Evolutionary conservation across 2,888 invertebrate genomes (phyloP).

Genomic region (Aporophyla nigra): DNA sequence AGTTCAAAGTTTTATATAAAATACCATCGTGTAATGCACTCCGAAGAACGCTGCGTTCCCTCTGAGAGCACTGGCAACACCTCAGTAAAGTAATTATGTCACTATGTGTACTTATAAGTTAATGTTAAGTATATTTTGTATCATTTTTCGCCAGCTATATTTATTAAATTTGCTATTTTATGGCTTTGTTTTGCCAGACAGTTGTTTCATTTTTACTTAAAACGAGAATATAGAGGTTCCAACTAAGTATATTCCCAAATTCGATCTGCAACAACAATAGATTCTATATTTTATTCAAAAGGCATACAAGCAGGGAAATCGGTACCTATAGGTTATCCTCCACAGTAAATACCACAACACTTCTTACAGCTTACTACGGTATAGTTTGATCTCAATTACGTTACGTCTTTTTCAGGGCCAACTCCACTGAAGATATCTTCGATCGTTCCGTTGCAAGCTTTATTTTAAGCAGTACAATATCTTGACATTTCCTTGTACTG

Average conservation of each 20-base stretch:
- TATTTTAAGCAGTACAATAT: no score
- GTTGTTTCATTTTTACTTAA: conserved; percentile 55
- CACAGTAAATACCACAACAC: no score
- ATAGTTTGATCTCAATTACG: no score
- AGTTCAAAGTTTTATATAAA: no score
- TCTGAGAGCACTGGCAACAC: background rate
- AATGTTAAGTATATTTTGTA: conserved; percentile 61
- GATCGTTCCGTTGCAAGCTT: no score
- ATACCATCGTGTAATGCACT: background rate
- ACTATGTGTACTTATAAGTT: conserved; percentile 46
- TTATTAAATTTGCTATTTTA: conserved; percentile 69
- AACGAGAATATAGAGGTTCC: background rate
- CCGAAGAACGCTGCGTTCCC: background rate
- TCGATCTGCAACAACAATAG: no score
- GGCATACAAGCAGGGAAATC: background rate
- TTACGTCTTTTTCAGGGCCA: no score
- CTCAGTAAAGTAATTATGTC: background rate
- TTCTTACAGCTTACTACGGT: no score
- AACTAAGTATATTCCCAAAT: no score
- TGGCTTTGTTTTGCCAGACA: conserved; percentile 73
- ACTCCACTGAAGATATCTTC: no score
- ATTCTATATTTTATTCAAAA: background rate
- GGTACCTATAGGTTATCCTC: no score
- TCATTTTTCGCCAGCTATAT: conserved; percentile 54
- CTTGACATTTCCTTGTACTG: no score